phyloP scores from a whole-genome alignment of 2,888 invertebrate species.

The Zootermopsis nevadensis region DNA sequence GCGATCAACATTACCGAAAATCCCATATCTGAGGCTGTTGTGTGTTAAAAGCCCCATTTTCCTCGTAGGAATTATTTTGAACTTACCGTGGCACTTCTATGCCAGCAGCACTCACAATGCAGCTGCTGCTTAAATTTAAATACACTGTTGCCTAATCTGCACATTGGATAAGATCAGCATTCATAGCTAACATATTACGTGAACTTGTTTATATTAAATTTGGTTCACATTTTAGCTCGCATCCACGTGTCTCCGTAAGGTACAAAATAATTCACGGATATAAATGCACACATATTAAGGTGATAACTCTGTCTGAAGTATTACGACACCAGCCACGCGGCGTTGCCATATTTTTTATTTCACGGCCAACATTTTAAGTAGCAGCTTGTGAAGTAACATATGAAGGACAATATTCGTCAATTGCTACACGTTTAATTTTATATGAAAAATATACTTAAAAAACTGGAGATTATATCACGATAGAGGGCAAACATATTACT shows the following conservation, averaged over 20 bases:
- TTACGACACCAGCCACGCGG: background rate
- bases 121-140: no score
- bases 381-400: background rate
- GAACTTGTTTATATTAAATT: constrained; percentile 11
- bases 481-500: background rate
- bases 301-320: background rate
- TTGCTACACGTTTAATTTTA: background rate
- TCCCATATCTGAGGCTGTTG: constrained; percentile 80
- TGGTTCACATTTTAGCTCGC: background rate
- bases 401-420: background rate
- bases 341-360: background rate
- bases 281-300: background rate
- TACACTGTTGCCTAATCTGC: background rate
- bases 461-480: background rate
- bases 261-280: constrained; percentile 1
- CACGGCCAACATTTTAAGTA: background rate
- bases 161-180: constrained; percentile 17
- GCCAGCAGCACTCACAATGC: no score
- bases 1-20: constrained; percentile 84
- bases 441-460: background rate
- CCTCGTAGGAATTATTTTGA: no score
- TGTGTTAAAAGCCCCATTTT: constrained; percentile 70
- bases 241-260: background rate
- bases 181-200: background rate
- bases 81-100: no score